Evolutionary conservation across 2,888 invertebrate species (phyloP).

Genomic region (Hydrotaea cyrtoneurina): DNA sequence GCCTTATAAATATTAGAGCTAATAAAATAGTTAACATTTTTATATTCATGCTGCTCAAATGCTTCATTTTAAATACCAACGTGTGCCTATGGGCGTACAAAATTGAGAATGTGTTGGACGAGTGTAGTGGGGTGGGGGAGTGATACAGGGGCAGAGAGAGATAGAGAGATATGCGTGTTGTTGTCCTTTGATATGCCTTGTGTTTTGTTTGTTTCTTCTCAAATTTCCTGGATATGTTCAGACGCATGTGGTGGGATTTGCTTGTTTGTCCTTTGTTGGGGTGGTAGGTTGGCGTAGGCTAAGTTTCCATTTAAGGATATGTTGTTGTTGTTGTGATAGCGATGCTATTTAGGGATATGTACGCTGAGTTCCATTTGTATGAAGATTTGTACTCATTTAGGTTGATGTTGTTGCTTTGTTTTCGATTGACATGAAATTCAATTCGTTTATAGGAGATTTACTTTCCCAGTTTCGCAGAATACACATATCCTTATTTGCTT

Average conservation of each 20-base stretch:
- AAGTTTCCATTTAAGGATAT: neutral
- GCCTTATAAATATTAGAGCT: constrained; percentile 45
- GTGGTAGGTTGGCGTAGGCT: neutral
- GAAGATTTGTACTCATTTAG: neutral
- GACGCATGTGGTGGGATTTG: neutral
- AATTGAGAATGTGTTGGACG: neutral
- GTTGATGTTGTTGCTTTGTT: neutral
- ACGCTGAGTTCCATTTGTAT: neutral
- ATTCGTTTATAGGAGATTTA: neutral
- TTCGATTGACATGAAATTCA: constrained; percentile 5
- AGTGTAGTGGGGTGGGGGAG: neutral
- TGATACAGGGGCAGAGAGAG: neutral
- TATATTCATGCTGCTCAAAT: neutral
- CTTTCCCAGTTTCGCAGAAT: no score
- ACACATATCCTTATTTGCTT: neutral
- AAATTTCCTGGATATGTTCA: constrained; percentile 2
- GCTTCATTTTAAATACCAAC: constrained; percentile 40
- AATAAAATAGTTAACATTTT: constrained; percentile 54
- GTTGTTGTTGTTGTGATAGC: constrained; percentile 2
- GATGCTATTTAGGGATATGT: neutral
- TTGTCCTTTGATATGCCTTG: constrained; percentile 6
- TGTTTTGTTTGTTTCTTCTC: neutral
- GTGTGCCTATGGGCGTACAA: neutral
- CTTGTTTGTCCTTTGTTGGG: neutral
- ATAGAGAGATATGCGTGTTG: neutral